Conservation (phyloP, 2,113 vertebrate genomes). For the Lota lota region DNA sequence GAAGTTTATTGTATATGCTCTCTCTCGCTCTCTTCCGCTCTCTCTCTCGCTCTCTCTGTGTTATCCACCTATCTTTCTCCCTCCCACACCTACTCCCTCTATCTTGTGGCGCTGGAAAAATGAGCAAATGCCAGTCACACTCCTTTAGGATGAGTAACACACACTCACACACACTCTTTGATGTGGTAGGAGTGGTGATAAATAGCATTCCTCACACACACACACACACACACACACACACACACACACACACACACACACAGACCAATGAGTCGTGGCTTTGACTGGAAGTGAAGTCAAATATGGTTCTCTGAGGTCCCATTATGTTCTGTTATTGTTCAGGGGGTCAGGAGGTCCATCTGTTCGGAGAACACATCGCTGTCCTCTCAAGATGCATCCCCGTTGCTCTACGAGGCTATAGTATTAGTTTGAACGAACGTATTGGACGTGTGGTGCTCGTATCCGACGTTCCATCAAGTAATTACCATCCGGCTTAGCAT, state of each 20-base stretch:
- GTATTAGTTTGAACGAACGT: too few relatives aligned
- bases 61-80: too few relatives aligned
- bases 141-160: conserved; percentile 50
- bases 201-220: conserved; percentile 49
- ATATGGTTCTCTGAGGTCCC: conserved; percentile 38
- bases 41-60: too few relatives aligned
- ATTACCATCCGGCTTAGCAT: too few relatives aligned
- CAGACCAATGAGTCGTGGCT: conserved; percentile 43
- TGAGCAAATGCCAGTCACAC: conserved; percentile 40
- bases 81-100: conserved; percentile 4
- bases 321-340: conserved; percentile 31
- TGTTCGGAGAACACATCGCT: neutral
- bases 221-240: too few relatives aligned
- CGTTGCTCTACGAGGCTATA: too few relatives aligned
- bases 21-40: too few relatives aligned
- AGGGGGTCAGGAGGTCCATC: conserved; percentile 16
- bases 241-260: too few relatives aligned
- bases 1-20: too few relatives aligned
- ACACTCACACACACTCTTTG: conserved; percentile 49
- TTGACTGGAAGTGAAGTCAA: conserved; percentile 23
- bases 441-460: too few relatives aligned
- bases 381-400: too few relatives aligned
- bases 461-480: too few relatives aligned
- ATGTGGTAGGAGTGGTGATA: conserved; percentile 59
- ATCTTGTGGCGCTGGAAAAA: conserved; percentile 19